These are phyloP conservation scores for Scaptomyza graminum DNA, from an alignment of 1,140 invertebrate species.

Conservation along the genomic window DNA sequence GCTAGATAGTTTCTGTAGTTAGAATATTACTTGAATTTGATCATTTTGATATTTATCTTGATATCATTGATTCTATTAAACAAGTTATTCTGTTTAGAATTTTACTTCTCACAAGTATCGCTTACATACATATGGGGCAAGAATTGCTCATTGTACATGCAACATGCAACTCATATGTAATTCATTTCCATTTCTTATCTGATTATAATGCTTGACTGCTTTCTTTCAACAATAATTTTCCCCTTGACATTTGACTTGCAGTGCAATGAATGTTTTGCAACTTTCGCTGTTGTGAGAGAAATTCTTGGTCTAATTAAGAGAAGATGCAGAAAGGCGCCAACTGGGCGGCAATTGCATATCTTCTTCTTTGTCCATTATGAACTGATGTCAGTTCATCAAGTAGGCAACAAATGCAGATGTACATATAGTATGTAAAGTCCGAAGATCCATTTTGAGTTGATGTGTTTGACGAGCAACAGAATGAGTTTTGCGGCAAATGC, in stretches of 20 bases:
- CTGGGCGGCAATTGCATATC: slow-evolving; percentile 35
- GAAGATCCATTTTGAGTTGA: background rate
- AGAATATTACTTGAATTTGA: background rate
- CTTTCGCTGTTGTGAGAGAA: slow-evolving; percentile 3
- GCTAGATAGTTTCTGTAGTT: too few relatives aligned
- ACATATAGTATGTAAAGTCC: background rate
- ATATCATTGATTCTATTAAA: too few relatives aligned
- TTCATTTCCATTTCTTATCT: slow-evolving; percentile 1
- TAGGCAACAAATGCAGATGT: background rate
- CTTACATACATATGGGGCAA: slow-evolving; percentile 4
- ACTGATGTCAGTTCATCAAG: slow-evolving; percentile 42
- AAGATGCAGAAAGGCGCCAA: slow-evolving; percentile 60
- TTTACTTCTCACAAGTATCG: slow-evolving; percentile 37
- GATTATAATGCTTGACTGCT: slow-evolving; percentile 10
- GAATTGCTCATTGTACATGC: background rate
- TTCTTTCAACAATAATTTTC: slow-evolving; percentile 12
- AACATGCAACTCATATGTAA: slow-evolving; percentile 7
- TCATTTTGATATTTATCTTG: background rate
- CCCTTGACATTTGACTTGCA: slow-evolving; percentile 20
- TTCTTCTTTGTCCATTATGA: slow-evolving; percentile 1
- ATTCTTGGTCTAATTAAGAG: slow-evolving; percentile 69
- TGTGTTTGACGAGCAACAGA: background rate
- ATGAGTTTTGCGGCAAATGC: slow-evolving; percentile 74
- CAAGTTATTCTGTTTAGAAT: background rate
- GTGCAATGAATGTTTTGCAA: too few relatives aligned